These are phyloP conservation scores for Macquaria australasica DNA, from an alignment of 2,113 vertebrate species.

Conservation along the genomic window DNA sequence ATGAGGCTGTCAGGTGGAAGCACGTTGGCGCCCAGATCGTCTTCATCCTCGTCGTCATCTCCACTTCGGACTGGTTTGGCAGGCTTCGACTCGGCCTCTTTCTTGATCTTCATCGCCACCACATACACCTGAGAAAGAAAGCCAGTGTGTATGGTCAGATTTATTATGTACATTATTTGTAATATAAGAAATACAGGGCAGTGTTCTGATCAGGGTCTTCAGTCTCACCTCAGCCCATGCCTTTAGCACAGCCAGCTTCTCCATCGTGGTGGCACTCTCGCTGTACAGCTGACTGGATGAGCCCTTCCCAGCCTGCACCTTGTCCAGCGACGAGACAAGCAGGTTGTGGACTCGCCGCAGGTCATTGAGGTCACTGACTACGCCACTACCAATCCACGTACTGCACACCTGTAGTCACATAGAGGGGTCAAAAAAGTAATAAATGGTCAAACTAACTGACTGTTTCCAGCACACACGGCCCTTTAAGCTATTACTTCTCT, in stretches of 20 bases:
- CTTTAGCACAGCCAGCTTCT: constrained; percentile 96
- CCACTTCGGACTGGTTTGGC: constrained; percentile 80
- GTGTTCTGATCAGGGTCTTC: neutral
- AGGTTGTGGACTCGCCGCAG: constrained; percentile 97
- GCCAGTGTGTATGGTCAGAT: neutral
- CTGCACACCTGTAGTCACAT: constrained; percentile 91
- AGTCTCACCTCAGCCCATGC: constrained; percentile 96
- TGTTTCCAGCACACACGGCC: neutral
- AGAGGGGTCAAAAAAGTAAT: neutral
- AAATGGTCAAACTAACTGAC: neutral
- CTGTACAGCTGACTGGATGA: constrained; percentile 95
- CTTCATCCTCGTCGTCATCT: constrained; percentile 91
- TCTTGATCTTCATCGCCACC: constrained; percentile 98
- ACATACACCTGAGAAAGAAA: constrained; percentile 90
- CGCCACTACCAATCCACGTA: constrained; percentile 97
- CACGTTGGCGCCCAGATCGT: constrained; percentile 84
- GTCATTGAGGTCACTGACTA: constrained; percentile 98
- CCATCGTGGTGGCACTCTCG: constrained; percentile 99
- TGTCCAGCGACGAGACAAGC: constrained; percentile 97
- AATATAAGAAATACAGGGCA: neutral
- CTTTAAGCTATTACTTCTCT: neutral
- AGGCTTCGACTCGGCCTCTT: constrained; percentile 90
- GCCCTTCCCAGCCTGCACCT: constrained; percentile 95
- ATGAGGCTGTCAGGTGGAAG: constrained; percentile 97
- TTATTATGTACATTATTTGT: neutral